These are phyloP conservation scores for Galeopterus variegatus DNA, from an alignment of 2,113 vertebrate species.

Conservation along the genomic window DNA sequence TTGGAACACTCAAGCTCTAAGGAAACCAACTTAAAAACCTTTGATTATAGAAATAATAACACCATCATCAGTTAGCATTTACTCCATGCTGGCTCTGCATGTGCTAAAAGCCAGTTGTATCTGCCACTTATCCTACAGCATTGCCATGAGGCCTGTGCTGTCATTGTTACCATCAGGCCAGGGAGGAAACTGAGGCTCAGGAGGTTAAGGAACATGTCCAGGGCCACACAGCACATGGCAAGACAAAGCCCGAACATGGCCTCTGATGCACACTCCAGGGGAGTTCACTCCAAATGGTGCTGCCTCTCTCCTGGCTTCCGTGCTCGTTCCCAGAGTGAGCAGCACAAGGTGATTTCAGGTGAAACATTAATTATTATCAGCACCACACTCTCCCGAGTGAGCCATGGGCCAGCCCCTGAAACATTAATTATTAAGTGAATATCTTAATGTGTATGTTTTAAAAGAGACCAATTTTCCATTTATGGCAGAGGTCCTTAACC, in stretches of 20 bases:
- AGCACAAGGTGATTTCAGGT: neutral
- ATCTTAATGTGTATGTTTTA: neutral
- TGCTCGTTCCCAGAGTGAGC: neutral
- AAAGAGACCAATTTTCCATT: neutral
- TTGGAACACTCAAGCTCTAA: neutral
- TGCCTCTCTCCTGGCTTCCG: neutral
- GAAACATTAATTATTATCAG: no score
- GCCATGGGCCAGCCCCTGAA: no score
- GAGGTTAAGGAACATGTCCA: neutral
- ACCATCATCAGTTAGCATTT: rapidly evolving
- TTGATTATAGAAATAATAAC: neutral
- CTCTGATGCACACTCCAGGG: no score
- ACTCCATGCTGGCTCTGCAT: neutral
- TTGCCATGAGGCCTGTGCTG: neutral
- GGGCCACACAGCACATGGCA: rapidly evolving
- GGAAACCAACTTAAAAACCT: neutral
- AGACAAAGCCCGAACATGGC: rapidly evolving
- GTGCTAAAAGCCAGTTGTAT: no score
- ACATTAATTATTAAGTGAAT: neutral
- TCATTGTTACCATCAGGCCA: rapidly evolving
- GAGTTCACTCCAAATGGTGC: rapidly evolving
- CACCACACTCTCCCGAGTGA: no score
- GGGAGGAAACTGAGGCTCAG: neutral
- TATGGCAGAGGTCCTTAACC: neutral
- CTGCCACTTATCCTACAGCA: rapidly evolving